These are phyloP conservation scores for Poecilobothrus nobilitatus DNA, from an alignment of 2,888 invertebrate genomes.

Conservation along the genomic window DNA sequence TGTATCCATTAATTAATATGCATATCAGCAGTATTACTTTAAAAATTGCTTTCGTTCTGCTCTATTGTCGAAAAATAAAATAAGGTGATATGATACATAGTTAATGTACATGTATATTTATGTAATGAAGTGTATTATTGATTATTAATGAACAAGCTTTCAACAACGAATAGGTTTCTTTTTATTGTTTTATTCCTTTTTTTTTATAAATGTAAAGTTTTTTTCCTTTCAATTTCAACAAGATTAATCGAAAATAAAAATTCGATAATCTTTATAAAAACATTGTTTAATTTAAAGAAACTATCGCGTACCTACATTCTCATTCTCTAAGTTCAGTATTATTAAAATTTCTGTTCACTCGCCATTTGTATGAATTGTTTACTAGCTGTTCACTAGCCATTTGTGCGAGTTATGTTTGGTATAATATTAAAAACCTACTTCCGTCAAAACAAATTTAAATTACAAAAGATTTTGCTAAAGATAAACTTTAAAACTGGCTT, in stretches of 20 bases:
- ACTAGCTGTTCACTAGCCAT: no score
- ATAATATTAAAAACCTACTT: no score
- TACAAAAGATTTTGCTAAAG: no score
- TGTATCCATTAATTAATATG: slow-evolving; percentile 1
- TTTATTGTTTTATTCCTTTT: neutral
- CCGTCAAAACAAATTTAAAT: no score
- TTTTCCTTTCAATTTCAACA: neutral
- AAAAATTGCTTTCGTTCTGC: neutral
- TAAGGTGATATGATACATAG: neutral
- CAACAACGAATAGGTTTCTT: neutral
- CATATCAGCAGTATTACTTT: slow-evolving; percentile 1
- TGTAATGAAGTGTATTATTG: neutral
- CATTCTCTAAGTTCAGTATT: no score
- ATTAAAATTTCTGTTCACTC: no score
- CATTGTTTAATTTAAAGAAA: neutral
- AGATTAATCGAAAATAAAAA: neutral
- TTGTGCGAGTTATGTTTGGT: no score
- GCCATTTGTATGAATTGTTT: no score
- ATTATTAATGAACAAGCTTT: neutral
- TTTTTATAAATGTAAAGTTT: neutral
- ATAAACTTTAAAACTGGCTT: no score
- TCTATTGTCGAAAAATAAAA: neutral
- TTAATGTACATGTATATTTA: neutral
- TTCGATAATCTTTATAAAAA: neutral
- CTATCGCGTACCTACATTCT: no score